Percentiles rank a stretch among this genome's conserved stretches.
Evolutionary conservation across 92 coral and sea anemone genomes (phyloP).

Genomic region (Nematostella vectensis): DNA sequence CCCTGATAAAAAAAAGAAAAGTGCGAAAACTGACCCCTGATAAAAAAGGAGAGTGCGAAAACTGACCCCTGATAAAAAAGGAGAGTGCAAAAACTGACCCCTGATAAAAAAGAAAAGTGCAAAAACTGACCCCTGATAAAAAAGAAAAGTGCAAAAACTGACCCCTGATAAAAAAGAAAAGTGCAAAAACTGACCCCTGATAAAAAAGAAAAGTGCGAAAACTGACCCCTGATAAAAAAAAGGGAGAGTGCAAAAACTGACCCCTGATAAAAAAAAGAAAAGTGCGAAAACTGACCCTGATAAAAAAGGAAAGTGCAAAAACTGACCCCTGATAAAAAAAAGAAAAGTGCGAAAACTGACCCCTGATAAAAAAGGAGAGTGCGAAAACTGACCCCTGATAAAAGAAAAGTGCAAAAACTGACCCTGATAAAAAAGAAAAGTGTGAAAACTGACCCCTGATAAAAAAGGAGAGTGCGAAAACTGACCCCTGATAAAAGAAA

Average conservation of each 20-base stretch:
- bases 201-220: neutral
- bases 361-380: neutral
- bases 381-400: neutral
- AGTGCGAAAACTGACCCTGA: neutral
- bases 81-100: neutral
- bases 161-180: neutral
- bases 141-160: neutral
- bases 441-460: neutral
- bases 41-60: neutral
- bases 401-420: neutral
- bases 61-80: neutral
- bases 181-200: neutral
- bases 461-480: neutral
- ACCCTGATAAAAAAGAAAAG: neutral
- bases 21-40: neutral
- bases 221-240: neutral
- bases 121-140: neutral
- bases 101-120: neutral
- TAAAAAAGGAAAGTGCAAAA: neutral
- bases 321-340: too few species aligned
- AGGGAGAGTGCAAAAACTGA: constrained; percentile 1
- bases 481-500: neutral
- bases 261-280: neutral
- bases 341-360: constrained; percentile 2
- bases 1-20: neutral